phyloP scores from a whole-genome alignment of 2,113 vertebrate species.

The Megalops atlanticus region DNA sequence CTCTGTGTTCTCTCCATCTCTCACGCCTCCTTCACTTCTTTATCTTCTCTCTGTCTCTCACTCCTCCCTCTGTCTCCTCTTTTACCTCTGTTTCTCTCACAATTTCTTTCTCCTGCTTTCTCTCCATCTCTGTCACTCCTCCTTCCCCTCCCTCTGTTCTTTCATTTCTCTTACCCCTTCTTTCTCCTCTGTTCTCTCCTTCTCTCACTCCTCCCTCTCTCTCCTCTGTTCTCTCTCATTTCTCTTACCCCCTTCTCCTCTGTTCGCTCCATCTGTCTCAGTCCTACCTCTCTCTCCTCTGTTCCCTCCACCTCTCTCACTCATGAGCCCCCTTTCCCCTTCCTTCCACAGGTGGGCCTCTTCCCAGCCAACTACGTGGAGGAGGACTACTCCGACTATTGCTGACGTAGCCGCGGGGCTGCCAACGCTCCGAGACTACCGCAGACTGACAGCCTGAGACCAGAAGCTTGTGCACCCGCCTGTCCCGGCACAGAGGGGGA shows the following conservation, averaged over 20 bases:
- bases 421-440: background rate
- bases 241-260: background rate
- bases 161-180: background rate
- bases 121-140: background rate
- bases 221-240: background rate
- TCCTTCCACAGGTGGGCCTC: constrained; percentile 76
- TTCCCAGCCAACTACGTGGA: constrained; percentile 95
- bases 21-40: too few relatives aligned
- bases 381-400: constrained; percentile 91
- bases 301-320: too few relatives aligned
- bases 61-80: background rate
- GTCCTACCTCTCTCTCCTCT: background rate
- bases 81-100: background rate
- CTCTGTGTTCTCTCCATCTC: background rate
- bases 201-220: background rate
- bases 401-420: constrained; percentile 65
- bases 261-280: background rate
- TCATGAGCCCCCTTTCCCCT: background rate
- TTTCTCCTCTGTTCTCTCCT: background rate
- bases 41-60: too few relatives aligned
- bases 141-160: background rate
- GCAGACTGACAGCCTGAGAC: background rate
- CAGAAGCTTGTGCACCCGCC: background rate
- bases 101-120: background rate
- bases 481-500: too few relatives aligned